These are phyloP conservation scores for Poecilia gillii DNA, from an alignment of 2,797 vertebrate species.

Conservation along the genomic window DNA sequence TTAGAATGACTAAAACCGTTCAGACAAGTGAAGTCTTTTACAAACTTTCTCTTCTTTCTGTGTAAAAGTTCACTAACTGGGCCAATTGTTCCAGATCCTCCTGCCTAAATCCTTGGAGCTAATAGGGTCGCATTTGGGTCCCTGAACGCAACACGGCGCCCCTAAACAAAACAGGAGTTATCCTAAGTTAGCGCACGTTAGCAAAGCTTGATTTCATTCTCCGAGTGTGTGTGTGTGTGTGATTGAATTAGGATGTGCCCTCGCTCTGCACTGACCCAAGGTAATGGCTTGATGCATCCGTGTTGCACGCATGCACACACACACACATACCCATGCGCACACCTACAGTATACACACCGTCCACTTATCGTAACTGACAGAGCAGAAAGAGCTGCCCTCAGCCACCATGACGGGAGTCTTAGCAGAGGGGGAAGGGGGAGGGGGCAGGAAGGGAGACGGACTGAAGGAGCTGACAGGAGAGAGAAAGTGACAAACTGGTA, in stretches of 20 bases:
- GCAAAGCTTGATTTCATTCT: constrained; percentile 64
- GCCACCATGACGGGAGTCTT: constrained; percentile 44
- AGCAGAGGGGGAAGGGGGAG: constrained; percentile 24
- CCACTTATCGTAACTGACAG: constrained; percentile 61
- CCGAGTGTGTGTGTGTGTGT: constrained; percentile 40
- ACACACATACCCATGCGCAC: constrained; percentile 15
- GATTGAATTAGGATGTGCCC: constrained; percentile 67
- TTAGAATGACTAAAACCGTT: constrained; percentile 2
- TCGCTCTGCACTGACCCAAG: constrained; percentile 60
- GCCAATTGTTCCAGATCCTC: constrained; percentile 4
- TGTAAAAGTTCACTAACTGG: constrained; percentile 30
- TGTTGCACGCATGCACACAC: constrained; percentile 31
- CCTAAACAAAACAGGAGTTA: constrained; percentile 58
- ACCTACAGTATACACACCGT: constrained; percentile 33
- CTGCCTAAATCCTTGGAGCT: constrained; percentile 36
- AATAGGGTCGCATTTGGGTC: constrained; percentile 40
- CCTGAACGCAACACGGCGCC: constrained; percentile 40
- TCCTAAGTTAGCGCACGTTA: constrained; percentile 57
- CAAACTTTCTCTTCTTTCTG: constrained; percentile 9
- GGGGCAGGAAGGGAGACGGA: constrained; percentile 20
- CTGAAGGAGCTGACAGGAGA: constrained; percentile 26
- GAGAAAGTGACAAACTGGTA: constrained; percentile 28
- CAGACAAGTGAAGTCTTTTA: neutral
- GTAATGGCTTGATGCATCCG: constrained; percentile 59
- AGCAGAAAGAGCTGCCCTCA: constrained; percentile 63